phyloP scores from a whole-genome alignment of 2,888 invertebrate species.

The Gerosis bhagava region DNA sequence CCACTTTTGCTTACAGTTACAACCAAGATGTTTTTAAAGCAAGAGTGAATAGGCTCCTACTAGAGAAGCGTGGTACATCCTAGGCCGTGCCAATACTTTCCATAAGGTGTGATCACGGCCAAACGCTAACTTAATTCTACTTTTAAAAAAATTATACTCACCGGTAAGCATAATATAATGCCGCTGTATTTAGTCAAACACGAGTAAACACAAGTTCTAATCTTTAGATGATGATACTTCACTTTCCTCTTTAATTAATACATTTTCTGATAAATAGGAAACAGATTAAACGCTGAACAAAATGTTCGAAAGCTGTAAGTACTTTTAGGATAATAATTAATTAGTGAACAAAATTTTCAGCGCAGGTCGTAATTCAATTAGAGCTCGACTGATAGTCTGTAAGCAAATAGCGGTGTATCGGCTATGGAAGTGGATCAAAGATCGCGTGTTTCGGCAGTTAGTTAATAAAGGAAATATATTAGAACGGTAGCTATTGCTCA shows the following conservation, averaged over 20 bases:
- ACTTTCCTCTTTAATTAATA: background rate
- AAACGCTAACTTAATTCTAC: no score
- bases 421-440: slow-evolving; percentile 77
- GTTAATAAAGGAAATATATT: slow-evolving; percentile 76
- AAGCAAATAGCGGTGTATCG: slow-evolving; percentile 67
- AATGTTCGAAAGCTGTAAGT: background rate
- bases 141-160: no score
- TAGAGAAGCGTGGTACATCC: no score
- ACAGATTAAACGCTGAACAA: background rate
- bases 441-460: slow-evolving; percentile 75
- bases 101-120: no score
- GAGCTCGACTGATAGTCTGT: slow-evolving; percentile 61
- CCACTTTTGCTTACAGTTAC: no score
- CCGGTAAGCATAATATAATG: no score
- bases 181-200: no score
- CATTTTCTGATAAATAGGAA: background rate
- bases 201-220: no score
- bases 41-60: no score
- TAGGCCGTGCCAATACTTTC: no score
- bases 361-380: slow-evolving; percentile 72
- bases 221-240: no score
- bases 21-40: no score
- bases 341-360: slow-evolving; percentile 18
- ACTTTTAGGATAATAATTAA: slow-evolving; percentile 8
- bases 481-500: slow-evolving; percentile 60